Evolutionary conservation across 2,888 invertebrate genomes (phyloP), one percentile per base, ranked within the genome.

Genomic region (Cheilosia impressa): DNA sequence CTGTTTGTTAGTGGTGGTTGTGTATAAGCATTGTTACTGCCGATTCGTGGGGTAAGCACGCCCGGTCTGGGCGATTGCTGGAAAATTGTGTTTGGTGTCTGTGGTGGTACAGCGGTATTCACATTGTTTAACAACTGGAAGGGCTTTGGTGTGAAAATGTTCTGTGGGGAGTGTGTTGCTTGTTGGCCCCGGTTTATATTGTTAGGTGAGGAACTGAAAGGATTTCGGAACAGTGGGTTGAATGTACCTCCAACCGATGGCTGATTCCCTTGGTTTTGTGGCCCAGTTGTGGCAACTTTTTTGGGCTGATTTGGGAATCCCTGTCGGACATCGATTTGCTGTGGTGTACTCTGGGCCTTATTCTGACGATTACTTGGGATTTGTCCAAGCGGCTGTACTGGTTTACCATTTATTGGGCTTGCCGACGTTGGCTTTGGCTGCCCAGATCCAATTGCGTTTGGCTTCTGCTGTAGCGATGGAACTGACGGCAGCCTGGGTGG

Each of bases 401-500:
- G 62, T 34, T 82, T 82, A 77, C 82, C 71, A 66, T 58, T 68
- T 24, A n/a, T 45, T n/a, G 76, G n/a, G 3, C 68, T 19, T 55
- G 77, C 83, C 2, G 85, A 27, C 1, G 52, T 43, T 5, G 9
- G 53, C 45, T 82, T 58, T 4, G 71, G 52, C 31, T 75, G 27
- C 15, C 50, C 41, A 6, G 47, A 2, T n/a, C 43, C 60, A 53
- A 65, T 41, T 63, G 60, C 22, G 22, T 63, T 73, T 31, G 60
- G 63, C 2, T 52, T 53, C n/a, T 45, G 1, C 75, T 68, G 6
- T 10, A 50, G 41, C 2, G 57, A 43, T 19, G 75, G 27, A 7
- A 47, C 0, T 19, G 66, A n/a, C 31, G 68, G 73, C 41, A 65
- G 17, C n/a, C n/a, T 55, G 17, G 24, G 41, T 31, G 55, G 62